Conservation (phyloP, 1,140 invertebrate species). For the Myzus persicae region DNA sequence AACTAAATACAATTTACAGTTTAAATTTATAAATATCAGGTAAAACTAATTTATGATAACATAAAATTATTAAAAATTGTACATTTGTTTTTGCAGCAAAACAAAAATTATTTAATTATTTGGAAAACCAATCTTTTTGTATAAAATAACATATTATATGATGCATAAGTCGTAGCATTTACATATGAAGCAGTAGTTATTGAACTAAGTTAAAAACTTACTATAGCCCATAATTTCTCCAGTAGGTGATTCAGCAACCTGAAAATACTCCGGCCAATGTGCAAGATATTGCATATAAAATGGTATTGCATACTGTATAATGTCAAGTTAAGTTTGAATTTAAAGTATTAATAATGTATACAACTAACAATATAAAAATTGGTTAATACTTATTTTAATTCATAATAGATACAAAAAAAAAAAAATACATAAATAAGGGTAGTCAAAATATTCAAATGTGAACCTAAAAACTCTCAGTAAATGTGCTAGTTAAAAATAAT, state of each 20-base stretch:
- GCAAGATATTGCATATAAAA: conserved; percentile 98
- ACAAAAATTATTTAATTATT: too few species aligned
- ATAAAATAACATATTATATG: too few species aligned
- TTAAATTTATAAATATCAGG: neutral
- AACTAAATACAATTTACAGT: conserved; percentile 72
- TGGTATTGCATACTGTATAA: conserved; percentile 84
- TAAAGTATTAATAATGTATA: neutral
- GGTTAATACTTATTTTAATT: neutral
- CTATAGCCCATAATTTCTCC: conserved; percentile 99
- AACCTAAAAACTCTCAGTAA: neutral
- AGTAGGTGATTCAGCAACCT: conserved; percentile 92
- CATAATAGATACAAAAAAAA: neutral
- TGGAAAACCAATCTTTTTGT: too few species aligned
- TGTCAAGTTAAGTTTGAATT: conserved; percentile 18
- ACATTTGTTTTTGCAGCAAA: too few species aligned
- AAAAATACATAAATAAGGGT: neutral
- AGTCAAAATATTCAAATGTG: neutral
- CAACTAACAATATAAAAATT: neutral
- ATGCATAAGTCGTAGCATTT: too few species aligned
- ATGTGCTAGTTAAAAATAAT: neutral
- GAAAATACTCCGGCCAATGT: conserved; percentile 99
- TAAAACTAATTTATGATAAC: too few species aligned
- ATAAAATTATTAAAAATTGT: too few species aligned
- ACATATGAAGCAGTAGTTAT: neutral
- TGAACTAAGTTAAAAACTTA: conserved; percentile 69